Conservation (phyloP, 2,797 vertebrate species). For the Tragopan temminckii region DNA sequence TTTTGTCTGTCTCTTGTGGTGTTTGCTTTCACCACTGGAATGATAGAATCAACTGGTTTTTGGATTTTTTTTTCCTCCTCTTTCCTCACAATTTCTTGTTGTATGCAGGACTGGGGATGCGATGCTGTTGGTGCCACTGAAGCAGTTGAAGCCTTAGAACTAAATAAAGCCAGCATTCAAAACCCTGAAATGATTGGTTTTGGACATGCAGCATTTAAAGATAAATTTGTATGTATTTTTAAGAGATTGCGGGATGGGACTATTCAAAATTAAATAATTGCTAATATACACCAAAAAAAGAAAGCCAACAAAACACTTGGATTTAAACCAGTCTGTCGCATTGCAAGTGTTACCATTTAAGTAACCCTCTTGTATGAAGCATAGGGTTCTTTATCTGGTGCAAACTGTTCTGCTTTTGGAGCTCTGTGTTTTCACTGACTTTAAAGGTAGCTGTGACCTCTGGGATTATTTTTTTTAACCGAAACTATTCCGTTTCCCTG, state of each 20-base stretch:
- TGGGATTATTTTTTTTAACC: neutral
- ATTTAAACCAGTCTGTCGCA: neutral
- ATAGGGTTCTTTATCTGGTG: neutral
- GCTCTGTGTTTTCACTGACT: neutral
- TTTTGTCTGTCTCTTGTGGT: fast-evolving
- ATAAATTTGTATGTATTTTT: neutral
- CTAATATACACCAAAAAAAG: neutral
- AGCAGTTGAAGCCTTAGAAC: neutral
- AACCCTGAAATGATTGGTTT: neutral
- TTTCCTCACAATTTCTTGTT: fast-evolving
- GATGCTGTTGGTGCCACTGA: neutral
- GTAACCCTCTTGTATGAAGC: neutral
- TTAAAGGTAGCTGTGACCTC: neutral
- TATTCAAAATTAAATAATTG: neutral
- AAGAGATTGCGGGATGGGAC: fast-evolving
- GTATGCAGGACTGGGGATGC: neutral
- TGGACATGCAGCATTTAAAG: neutral
- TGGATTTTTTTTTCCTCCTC: fast-evolving
- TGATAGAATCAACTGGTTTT: neutral
- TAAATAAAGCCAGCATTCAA: neutral
- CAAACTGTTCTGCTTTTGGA: neutral
- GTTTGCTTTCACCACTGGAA: neutral
- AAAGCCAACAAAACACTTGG: neutral
- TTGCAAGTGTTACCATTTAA: neutral
- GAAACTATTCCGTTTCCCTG: fast-evolving